These are phyloP conservation scores for Mastomys coucha DNA, from an alignment of 2,113 vertebrate genomes.

Conservation along the genomic window DNA sequence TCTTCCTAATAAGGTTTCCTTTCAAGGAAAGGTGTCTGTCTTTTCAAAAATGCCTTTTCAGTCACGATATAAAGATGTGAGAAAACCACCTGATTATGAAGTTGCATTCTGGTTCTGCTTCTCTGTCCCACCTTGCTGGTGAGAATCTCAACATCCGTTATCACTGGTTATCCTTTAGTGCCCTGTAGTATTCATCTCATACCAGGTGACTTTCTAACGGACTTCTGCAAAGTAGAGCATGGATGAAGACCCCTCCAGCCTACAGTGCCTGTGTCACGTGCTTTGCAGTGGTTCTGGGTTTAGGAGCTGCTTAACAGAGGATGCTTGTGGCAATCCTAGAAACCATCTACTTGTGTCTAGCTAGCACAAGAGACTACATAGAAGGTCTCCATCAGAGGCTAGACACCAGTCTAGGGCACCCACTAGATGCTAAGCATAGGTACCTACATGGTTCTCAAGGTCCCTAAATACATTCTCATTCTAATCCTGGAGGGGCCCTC, in stretches of 20 bases:
- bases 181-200: neutral
- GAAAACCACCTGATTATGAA: neutral
- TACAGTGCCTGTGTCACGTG: neutral
- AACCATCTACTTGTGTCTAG: neutral
- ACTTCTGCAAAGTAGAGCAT: neutral
- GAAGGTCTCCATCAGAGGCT: neutral
- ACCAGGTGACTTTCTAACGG: neutral
- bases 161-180: neutral
- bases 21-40: neutral
- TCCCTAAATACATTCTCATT: neutral
- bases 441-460: too few relatives aligned
- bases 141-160: neutral
- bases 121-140: neutral
- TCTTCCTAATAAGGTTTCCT: neutral
- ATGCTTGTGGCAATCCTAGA: neutral
- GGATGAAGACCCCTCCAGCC: neutral
- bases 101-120: neutral
- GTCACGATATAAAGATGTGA: neutral
- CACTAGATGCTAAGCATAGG: neutral
- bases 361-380: neutral
- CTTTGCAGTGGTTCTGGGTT: neutral
- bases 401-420: neutral
- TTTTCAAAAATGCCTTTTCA: neutral
- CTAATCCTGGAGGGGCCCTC: neutral
- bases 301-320: neutral